Base-by-base conservation (phyloP, 2,113 vertebrate genomes). In the Pogona vitticeps region DNA sequence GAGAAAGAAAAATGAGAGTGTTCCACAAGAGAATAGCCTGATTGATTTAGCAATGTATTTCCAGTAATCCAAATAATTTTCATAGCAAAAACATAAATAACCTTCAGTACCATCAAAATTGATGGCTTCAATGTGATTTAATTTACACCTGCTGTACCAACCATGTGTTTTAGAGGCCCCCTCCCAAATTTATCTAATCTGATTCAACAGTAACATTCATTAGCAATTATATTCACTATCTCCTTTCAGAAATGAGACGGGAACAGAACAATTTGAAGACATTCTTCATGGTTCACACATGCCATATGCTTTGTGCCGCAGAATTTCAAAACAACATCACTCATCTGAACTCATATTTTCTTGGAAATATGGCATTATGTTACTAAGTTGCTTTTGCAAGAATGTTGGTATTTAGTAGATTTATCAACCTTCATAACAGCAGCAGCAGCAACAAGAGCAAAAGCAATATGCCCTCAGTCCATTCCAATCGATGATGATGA, bases 111-210 rank as follows among this genome's bases (percentile, higher is more conserved):
- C 31, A 21, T 8, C 52, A 65, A 58, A 77, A 76, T 1, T 82
- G 78, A 14, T 85, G 52, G 23, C 52, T n/a, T 77, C 38, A 15
- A 36, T 81, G n/a, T 80, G 70, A 80, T 75, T 68, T 81, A 67
- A 81, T 85, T 85, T 81, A 26, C 31, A 81, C 13, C 61, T 71
- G 23, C 18, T 77, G 31, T 76, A 31, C 52, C 78, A 61, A 85
- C 52, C n/a, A 26, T 59, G 46, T 14, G 6, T 40, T 58, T 72
- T 58, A 70, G 42, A 7, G n/a, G n/a, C n/a, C n/a, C n/a, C 46
- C 36, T 15, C 52, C 58, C 76, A 42, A 9, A 67, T 33, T 77
- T 33, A 76, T 42, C 85, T 46, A 38, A 71, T 63, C 23, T 71
- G 63, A 76, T 46, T 82, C 72, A 76, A 26, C 14, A 18, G 38